Evolutionary conservation across 2,113 vertebrate species (phyloP).

Genomic region (Solea senegalensis): DNA sequence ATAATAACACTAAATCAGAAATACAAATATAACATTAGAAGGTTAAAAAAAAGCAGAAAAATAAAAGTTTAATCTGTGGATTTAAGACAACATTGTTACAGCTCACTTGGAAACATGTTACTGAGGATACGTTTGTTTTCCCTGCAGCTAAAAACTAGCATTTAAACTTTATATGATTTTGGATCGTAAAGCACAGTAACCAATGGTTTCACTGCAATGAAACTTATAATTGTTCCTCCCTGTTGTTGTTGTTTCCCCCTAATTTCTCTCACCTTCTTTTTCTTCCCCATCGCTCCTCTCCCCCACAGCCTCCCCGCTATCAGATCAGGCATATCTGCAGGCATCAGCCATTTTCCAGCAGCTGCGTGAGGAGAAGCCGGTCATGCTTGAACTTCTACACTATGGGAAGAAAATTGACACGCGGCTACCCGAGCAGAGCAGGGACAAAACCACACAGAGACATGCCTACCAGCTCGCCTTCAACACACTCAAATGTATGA

Average conservation of each 20-base stretch:
- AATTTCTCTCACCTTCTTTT: not conserved
- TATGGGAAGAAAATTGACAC: slow-evolving; percentile 73
- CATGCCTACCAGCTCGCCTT: slow-evolving; percentile 87
- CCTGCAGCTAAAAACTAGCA: too few relatives aligned
- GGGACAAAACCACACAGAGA: slow-evolving; percentile 72
- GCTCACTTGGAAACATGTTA: too few relatives aligned
- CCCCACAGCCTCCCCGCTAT: slow-evolving; percentile 54
- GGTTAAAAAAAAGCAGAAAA: too few relatives aligned
- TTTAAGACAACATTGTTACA: too few relatives aligned
- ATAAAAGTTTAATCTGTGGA: too few relatives aligned
- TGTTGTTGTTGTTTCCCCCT: not conserved
- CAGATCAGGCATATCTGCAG: slow-evolving; percentile 80
- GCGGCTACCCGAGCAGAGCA: slow-evolving; percentile 17
- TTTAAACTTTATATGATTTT: too few relatives aligned
- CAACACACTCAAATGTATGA: slow-evolving; percentile 90
- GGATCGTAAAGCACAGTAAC: not conserved
- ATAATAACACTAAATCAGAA: too few relatives aligned
- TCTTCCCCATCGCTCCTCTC: not conserved
- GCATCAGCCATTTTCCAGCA: slow-evolving; percentile 88
- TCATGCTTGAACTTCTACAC: slow-evolving; percentile 64
- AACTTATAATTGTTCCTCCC: not conserved
- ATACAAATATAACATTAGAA: too few relatives aligned
- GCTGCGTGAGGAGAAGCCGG: slow-evolving; percentile 77
- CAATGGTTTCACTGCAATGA: too few relatives aligned
- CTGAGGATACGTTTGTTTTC: too few relatives aligned